A percentile compares a stretch with the other conserved stretches of the same genome.
These are phyloP conservation scores for Parazoanthus swiftii DNA, from an alignment of 92 coral and sea anemone species.

Conservation along the genomic window DNA sequence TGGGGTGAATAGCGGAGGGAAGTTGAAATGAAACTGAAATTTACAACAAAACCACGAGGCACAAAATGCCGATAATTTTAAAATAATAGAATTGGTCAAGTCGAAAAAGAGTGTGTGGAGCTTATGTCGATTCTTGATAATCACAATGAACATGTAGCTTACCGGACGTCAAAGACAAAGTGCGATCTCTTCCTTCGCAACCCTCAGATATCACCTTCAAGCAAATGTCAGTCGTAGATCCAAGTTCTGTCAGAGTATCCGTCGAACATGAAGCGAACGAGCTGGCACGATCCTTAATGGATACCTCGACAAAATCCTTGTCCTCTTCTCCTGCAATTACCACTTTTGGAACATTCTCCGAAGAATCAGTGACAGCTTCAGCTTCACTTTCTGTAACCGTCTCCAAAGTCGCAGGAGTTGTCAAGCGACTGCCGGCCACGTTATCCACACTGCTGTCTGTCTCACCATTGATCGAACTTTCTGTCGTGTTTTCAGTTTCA, in stretches of 20 bases:
- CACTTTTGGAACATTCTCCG: background rate
- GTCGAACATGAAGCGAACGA: conserved; percentile 1
- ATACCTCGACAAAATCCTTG: background rate
- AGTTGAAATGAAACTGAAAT: too few species aligned
- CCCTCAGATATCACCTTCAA: background rate
- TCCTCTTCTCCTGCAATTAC: background rate
- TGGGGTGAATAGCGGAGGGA: too few species aligned
- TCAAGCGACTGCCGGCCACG: background rate
- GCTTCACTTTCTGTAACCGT: conserved; percentile 8
- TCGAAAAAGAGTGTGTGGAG: too few species aligned
- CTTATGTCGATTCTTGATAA: background rate
- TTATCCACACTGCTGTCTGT: background rate
- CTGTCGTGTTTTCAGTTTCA: background rate
- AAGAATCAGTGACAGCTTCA: background rate
- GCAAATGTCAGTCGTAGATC: background rate
- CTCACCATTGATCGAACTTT: conserved; percentile 6
- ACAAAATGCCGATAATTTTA: background rate
- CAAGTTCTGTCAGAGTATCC: background rate
- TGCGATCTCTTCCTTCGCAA: background rate
- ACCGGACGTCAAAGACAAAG: background rate
- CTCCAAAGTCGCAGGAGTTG: conserved; percentile 3
- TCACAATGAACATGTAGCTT: background rate
- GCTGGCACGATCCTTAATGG: background rate
- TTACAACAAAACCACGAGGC: background rate
- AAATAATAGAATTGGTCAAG: background rate